Percentiles rank a stretch among this genome's conserved stretches.
These are phyloP conservation scores for Neoitamus cyanurus DNA, from an alignment of 2,888 invertebrate species.

Conservation along the genomic window DNA sequence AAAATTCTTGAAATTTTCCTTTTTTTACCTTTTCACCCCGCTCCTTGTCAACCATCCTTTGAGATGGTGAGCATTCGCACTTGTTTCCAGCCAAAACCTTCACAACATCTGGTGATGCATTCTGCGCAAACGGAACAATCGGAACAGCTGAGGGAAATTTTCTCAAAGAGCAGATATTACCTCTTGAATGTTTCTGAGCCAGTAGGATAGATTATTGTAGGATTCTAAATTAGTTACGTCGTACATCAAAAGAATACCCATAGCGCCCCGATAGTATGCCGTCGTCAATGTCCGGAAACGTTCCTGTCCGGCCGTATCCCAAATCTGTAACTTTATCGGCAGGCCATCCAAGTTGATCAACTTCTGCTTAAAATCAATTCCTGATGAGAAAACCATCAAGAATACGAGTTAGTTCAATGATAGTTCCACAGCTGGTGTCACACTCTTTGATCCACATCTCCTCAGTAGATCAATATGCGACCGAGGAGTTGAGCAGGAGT, in stretches of 20 bases:
- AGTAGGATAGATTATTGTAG: conserved; percentile 90
- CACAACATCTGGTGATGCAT: conserved; percentile 87
- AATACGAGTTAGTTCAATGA: background rate
- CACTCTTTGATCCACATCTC: background rate
- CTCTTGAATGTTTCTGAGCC: conserved; percentile 91
- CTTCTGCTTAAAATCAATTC: conserved; percentile 91
- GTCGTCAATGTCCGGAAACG: conserved; percentile 81
- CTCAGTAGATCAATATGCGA: conserved; percentile 23
- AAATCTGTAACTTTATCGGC: conserved; percentile 77
- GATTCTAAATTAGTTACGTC: conserved; percentile 90
- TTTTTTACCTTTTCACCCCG: conserved; percentile 80
- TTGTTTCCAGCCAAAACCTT: conserved; percentile 88
- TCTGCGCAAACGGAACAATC: conserved; percentile 68
- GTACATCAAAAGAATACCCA: conserved; percentile 92
- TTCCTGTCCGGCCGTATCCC: conserved; percentile 84
- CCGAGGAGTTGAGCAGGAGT: background rate
- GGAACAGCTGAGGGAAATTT: background rate
- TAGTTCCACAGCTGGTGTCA: background rate
- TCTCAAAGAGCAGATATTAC: conserved; percentile 64
- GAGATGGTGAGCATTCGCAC: conserved; percentile 79
- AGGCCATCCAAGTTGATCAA: conserved; percentile 87
- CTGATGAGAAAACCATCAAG: conserved; percentile 64
- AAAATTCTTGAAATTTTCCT: background rate
- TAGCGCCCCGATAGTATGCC: conserved; percentile 89
- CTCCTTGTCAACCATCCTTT: conserved; percentile 81